phyloP scores from a whole-genome alignment of 2,797 vertebrate species.

The Microctenopoma steveboyesi region DNA sequence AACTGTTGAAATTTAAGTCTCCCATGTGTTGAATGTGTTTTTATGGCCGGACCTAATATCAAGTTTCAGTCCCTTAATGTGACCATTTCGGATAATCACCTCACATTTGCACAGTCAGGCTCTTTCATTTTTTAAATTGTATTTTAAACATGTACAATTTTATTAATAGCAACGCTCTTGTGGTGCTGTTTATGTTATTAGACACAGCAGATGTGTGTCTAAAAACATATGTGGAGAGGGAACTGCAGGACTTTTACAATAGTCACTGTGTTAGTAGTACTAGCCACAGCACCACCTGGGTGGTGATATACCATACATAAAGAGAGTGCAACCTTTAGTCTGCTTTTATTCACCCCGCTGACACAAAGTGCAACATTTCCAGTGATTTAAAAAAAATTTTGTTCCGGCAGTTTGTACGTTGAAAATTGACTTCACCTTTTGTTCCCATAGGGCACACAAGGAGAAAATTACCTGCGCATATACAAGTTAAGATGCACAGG shows the following conservation, averaged over 20 bases:
- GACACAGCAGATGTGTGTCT: background rate
- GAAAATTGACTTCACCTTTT: slow-evolving; percentile 4
- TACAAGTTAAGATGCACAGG: background rate
- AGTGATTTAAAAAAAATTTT: background rate
- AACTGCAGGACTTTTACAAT: background rate
- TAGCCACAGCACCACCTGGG: slow-evolving; percentile 3
- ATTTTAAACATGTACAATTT: background rate
- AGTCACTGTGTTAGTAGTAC: background rate
- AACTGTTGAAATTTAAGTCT: slow-evolving; percentile 3
- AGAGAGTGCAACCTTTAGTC: background rate
- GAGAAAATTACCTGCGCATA: background rate
- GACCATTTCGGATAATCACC: slow-evolving; percentile 12
- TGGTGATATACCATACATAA: slow-evolving; percentile 5
- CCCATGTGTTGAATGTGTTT: slow-evolving; percentile 5
- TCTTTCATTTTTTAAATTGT: background rate
- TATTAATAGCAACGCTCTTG: background rate
- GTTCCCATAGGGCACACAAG: background rate
- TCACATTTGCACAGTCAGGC: background rate
- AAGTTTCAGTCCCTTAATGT: background rate
- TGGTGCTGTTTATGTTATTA: background rate
- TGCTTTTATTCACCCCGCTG: background rate
- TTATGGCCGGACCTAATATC: slow-evolving; percentile 4
- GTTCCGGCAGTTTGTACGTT: background rate
- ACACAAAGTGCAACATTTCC: background rate
- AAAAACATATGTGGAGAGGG: background rate